Evolutionary conservation across 2,888 invertebrate genomes (phyloP).

Genomic region (Parnassius smintheus): DNA sequence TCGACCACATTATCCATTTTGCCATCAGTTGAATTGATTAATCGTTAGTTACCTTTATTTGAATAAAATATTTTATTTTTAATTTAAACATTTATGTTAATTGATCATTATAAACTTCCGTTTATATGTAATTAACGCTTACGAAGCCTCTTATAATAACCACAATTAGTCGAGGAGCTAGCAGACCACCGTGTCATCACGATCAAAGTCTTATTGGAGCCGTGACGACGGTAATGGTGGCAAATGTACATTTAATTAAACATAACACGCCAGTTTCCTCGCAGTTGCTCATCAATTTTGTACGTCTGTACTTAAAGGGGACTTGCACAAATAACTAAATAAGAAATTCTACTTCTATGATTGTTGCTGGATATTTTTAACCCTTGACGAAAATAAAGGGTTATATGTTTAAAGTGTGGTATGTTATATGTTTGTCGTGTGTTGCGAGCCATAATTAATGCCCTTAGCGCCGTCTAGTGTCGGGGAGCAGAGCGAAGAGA

Average conservation of each 20-base stretch:
- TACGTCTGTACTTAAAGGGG: conserved; percentile 19
- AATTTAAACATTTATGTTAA: too few species aligned
- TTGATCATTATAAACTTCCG: background rate
- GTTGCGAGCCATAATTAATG: too few species aligned
- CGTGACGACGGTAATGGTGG: conserved; percentile 40
- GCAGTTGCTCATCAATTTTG: conserved; percentile 34
- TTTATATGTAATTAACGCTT: conserved; percentile 2
- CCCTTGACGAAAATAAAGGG: too few species aligned
- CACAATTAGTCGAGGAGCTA: conserved; percentile 16
- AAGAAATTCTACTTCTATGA: background rate
- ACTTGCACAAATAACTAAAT: conserved; percentile 4
- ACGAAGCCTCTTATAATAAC: conserved; percentile 8
- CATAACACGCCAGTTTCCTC: conserved; percentile 43
- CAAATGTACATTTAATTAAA: conserved; percentile 54
- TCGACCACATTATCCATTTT: too few species aligned
- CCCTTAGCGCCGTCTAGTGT: too few species aligned
- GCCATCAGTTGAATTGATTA: too few species aligned
- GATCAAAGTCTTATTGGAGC: conserved; percentile 47
- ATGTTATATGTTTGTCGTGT: too few species aligned
- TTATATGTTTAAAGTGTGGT: too few species aligned
- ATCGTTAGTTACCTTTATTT: too few species aligned
- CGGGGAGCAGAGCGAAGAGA: too few species aligned
- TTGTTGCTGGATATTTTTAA: too few species aligned
- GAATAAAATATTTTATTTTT: too few species aligned
- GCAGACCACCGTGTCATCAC: conserved; percentile 31